phyloP scores from a whole-genome alignment of 1,140 invertebrate genomes.

The Zophobas atratus region DNA sequence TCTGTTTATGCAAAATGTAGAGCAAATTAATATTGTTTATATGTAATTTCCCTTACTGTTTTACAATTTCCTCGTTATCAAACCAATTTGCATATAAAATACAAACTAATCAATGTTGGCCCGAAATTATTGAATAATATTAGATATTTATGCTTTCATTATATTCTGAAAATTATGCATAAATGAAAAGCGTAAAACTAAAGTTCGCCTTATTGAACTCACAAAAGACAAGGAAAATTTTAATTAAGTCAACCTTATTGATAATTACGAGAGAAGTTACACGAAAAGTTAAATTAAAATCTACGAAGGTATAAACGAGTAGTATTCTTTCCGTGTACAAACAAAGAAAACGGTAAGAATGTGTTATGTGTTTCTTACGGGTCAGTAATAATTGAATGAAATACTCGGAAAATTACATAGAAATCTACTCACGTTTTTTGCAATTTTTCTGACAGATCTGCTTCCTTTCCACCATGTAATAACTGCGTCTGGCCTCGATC shows the following conservation, averaged over 20 bases:
- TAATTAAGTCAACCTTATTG: constrained; percentile 22
- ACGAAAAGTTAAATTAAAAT: constrained; percentile 30
- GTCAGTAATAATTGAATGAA: constrained; percentile 36
- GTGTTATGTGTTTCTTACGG: constrained; percentile 16
- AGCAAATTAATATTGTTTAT: constrained; percentile 51
- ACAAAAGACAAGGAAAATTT: constrained; percentile 20
- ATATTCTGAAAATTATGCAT: not conserved
- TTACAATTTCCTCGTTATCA: constrained; percentile 32
- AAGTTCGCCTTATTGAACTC: constrained; percentile 2
- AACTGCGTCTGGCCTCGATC: constrained; percentile 85
- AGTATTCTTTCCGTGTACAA: not conserved
- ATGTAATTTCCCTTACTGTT: constrained; percentile 46
- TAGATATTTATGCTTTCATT: not conserved
- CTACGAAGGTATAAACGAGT: constrained; percentile 5
- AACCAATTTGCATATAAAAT: constrained; percentile 44
- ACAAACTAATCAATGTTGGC: not conserved
- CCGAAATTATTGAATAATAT: constrained; percentile 13
- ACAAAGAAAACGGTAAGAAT: not conserved
- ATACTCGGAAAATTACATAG: constrained; percentile 13
- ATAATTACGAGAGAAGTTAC: constrained; percentile 5
- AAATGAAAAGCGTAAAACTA: constrained; percentile 1
- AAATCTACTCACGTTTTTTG: constrained; percentile 81
- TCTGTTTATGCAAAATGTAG: constrained; percentile 38
- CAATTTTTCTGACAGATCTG: constrained; percentile 82
- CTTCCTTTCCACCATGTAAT: constrained; percentile 91